Evolutionary conservation across 92 coral and sea anemone genomes (phyloP).

Genomic region (Blastomussa wellsi): DNA sequence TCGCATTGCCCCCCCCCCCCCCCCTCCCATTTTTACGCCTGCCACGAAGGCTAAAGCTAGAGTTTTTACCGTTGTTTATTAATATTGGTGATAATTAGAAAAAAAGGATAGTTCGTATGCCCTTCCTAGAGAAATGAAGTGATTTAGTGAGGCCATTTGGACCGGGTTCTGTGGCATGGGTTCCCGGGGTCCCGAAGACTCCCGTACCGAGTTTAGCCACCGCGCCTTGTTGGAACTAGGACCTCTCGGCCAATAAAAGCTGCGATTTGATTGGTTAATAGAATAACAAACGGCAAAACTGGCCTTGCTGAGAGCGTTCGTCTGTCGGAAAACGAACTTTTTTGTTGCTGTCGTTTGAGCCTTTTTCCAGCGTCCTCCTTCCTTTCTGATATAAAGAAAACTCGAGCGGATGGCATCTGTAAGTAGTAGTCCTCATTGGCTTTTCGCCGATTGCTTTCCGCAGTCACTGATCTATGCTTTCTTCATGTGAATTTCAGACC

Average conservation of each 20-base stretch:
- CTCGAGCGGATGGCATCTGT: conserved; percentile 45
- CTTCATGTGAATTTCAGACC: conserved; percentile 56
- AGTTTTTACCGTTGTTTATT: no score
- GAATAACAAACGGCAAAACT: conserved; percentile 51
- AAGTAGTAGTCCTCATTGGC: not conserved
- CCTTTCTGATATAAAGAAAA: not conserved
- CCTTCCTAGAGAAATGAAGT: no score
- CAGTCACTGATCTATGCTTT: conserved; percentile 15
- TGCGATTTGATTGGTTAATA: conserved; percentile 48
- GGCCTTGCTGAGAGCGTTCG: conserved; percentile 1
- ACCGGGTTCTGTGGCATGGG: no score
- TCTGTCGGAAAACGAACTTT: conserved; percentile 20
- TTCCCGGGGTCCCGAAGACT: no score
- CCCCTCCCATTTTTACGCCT: no score
- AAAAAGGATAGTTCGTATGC: no score
- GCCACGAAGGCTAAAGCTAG: no score
- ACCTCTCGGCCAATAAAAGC: conserved; percentile 18
- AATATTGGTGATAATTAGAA: no score
- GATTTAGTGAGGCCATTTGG: no score
- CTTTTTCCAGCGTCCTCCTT: not conserved
- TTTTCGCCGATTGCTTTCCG: not conserved
- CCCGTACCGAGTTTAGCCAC: not conserved
- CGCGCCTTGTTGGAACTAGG: conserved; percentile 19
- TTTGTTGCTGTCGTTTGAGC: not conserved
- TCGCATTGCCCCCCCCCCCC: no score